A percentile compares a stretch with the other conserved stretches of the same genome.
Conservation (phyloP, 1,140 invertebrate species). For the Antheraea mylitta region DNA sequence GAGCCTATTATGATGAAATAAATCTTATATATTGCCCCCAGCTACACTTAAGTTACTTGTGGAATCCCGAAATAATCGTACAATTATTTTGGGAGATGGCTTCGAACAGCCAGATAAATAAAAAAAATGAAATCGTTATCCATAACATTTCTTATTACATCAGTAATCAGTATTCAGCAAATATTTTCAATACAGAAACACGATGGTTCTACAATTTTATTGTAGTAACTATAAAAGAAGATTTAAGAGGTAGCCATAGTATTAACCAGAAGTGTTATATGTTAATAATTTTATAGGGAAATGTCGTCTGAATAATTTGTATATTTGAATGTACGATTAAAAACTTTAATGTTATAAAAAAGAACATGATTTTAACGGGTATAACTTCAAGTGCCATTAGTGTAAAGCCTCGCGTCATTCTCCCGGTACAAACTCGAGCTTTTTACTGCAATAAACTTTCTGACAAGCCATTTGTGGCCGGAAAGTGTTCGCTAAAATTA, state of each 20-base stretch:
- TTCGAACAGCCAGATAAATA: too few species aligned
- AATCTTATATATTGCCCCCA: too few species aligned
- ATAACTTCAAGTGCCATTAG: conserved; percentile 49
- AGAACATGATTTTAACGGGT: conserved; percentile 39
- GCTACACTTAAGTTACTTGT: too few species aligned
- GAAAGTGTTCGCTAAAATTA: conserved; percentile 46
- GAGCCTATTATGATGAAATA: too few species aligned
- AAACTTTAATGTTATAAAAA: conserved; percentile 23
- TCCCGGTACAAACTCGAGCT: conserved; percentile 40
- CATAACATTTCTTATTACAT: too few species aligned
- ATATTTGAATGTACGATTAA: not conserved
- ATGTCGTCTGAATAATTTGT: not conserved
- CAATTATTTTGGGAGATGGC: too few species aligned
- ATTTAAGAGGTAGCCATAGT: not conserved
- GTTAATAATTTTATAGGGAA: not conserved
- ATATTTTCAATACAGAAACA: too few species aligned
- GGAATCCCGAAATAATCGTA: too few species aligned
- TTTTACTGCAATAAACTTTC: conserved; percentile 55
- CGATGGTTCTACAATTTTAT: too few species aligned
- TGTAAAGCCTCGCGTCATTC: conserved; percentile 48
- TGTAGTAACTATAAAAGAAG: not conserved
- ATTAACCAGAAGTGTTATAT: not conserved
- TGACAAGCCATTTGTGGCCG: conserved; percentile 49
- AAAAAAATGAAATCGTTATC: too few species aligned
- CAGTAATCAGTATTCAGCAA: too few species aligned